Evolutionary conservation across 37 sponge, comb jelly and placozoan species (phyloP), one percentile per base, ranked within the genome.

Genomic region (Petrosia ficiformis): DNA sequence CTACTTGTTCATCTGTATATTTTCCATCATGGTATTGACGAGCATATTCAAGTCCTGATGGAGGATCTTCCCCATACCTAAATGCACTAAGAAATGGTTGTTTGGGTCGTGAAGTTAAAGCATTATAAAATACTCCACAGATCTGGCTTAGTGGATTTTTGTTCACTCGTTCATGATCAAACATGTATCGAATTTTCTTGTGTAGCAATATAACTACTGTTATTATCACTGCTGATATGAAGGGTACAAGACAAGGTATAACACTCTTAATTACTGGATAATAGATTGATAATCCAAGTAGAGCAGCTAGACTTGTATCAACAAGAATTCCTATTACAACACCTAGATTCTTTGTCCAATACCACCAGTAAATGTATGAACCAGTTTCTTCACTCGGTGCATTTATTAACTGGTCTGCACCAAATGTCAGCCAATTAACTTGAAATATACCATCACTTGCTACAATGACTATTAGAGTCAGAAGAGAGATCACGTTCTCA

Each of bases 361-460:
- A 87, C 41, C 80, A 81, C 77, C 72, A 81, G 74, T 87, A 70
- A 60, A 87, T 81, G 58, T 71, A 87, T 0, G 87, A 80, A 44
- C 81, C 81, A 22, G 81, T 28, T 38, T 75, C 65, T 4, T 80
- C 73, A 22, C 68, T 68, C 10, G 78, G 43, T 41, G 76, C 67
- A 33, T 66, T 33, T 26, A 31, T 30, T 29, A 87, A 59, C 58
- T 80, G 81, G 43, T 81, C 82, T 4, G 77, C 87, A 21, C 77
- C 81, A 37, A 81, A 71, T 2, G 82, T 77, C 19, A 87, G 66
- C 59, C 65, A 35, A 54, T 58, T 81, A 11, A 77, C 68, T 70
- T 76, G 70, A 34, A 87, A 70, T 6, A 61, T n/a, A n/a, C 63
- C 63, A n/a, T 11, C 22, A 22, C 5, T 6, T 61, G 26, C 26